phyloP scores from a whole-genome alignment of 2,888 invertebrate species.

The Oeneis ivallda region DNA sequence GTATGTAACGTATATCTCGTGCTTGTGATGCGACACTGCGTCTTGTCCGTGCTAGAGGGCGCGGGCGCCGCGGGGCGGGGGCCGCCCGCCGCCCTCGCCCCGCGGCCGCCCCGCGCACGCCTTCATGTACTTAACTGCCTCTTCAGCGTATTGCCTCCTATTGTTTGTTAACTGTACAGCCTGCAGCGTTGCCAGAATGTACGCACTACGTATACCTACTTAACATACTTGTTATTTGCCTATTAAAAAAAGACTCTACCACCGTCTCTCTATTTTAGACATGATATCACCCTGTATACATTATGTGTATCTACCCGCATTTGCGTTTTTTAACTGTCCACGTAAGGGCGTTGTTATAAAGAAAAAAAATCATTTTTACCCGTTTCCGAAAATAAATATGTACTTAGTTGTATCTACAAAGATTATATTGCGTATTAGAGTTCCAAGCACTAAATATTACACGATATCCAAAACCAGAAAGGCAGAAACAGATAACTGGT shows the following conservation, averaged over 20 bases:
- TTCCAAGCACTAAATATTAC: too few relatives aligned
- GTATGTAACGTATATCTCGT: slow-evolving; percentile 76
- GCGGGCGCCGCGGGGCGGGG: slow-evolving; percentile 68
- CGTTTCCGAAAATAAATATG: too few relatives aligned
- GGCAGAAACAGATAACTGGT: too few relatives aligned
- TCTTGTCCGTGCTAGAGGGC: slow-evolving; percentile 72
- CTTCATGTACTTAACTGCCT: slow-evolving; percentile 63
- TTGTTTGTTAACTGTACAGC: slow-evolving; percentile 41
- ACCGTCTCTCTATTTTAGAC: background rate
- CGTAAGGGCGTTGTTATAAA: too few relatives aligned
- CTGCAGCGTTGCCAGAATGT: slow-evolving; percentile 39
- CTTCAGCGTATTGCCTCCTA: slow-evolving; percentile 72
- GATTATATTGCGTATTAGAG: too few relatives aligned
- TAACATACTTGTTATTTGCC: background rate
- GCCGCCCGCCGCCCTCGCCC: slow-evolving; percentile 56
- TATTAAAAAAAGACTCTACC: too few relatives aligned
- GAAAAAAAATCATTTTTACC: too few relatives aligned
- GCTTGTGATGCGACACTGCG: slow-evolving; percentile 64
- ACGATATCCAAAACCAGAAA: too few relatives aligned
- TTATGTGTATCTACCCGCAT: too few relatives aligned
- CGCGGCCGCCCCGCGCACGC: slow-evolving; percentile 68
- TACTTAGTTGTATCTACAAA: too few relatives aligned
- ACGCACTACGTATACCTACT: background rate
- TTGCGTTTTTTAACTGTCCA: too few relatives aligned
- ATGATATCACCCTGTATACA: background rate